phyloP scores from a whole-genome alignment of 2,113 vertebrate species.

The Protobothrops mucrosquamatus region DNA sequence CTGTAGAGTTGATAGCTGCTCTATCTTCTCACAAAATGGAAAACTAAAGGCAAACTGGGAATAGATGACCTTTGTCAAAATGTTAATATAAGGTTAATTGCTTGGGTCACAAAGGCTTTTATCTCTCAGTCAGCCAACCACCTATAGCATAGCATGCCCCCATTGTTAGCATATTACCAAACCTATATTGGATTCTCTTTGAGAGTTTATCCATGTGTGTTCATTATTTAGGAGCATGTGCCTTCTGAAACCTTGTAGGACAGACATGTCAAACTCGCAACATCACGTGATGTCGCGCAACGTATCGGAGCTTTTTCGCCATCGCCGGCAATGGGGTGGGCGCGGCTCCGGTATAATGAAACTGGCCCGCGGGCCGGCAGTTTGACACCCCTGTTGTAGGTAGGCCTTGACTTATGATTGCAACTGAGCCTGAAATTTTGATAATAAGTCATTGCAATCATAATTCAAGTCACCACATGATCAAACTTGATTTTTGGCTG shows the following conservation, averaged over 20 bases:
- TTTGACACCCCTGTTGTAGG: not conserved
- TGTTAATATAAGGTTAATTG: constrained; percentile 64
- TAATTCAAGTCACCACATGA: not conserved
- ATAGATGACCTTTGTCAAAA: constrained; percentile 59
- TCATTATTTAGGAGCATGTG: not conserved
- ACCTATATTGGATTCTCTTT: not conserved
- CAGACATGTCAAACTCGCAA: too few species aligned
- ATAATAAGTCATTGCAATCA: not conserved
- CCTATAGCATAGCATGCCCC: not conserved
- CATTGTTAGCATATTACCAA: not conserved
- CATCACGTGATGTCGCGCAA: too few species aligned
- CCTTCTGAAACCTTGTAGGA: not conserved
- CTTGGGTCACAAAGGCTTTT: constrained; percentile 50
- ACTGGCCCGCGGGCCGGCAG: too few species aligned
- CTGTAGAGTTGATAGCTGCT: not conserved
- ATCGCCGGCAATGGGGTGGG: too few species aligned
- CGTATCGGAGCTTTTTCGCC: too few species aligned
- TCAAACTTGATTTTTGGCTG: not conserved
- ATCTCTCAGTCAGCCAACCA: not conserved
- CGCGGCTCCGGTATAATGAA: too few species aligned
- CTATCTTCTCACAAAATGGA: constrained; percentile 6
- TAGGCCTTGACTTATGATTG: not conserved
- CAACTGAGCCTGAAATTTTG: not conserved
- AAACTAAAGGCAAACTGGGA: constrained; percentile 51
- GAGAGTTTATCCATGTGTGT: not conserved